phyloP scores from a whole-genome alignment of 2,888 invertebrate species.

The Epicampocera succincta region DNA sequence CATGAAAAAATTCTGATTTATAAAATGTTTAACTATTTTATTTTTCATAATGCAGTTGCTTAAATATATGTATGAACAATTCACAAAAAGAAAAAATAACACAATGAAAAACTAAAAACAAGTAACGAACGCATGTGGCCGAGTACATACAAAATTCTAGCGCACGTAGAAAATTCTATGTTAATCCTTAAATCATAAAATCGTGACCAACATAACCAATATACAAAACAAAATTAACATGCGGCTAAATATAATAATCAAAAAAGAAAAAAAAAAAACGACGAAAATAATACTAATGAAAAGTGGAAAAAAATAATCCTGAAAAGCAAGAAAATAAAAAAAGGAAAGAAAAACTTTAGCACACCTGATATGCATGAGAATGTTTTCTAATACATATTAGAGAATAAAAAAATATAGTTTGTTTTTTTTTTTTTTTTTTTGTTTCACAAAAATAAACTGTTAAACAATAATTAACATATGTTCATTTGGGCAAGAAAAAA shows the following conservation, averaged over 20 bases:
- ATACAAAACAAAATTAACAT: slow-evolving; percentile 56
- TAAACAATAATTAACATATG: slow-evolving; percentile 49
- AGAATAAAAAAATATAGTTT: neutral
- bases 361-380: slow-evolving; percentile 64
- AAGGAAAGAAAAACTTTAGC: slow-evolving; percentile 20
- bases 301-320: slow-evolving; percentile 64
- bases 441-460: slow-evolving; percentile 36
- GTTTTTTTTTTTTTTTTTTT: slow-evolving; percentile 1
- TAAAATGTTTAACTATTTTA: slow-evolving; percentile 32
- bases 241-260: slow-evolving; percentile 15
- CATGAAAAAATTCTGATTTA: slow-evolving; percentile 35
- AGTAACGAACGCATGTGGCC: slow-evolving; percentile 4
- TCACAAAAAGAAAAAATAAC: neutral
- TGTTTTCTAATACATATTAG: slow-evolving; percentile 34
- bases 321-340: slow-evolving; percentile 48
- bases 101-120: slow-evolving; percentile 12
- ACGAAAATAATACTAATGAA: neutral
- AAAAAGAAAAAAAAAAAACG: slow-evolving; percentile 7
- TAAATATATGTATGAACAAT: neutral
- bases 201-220: slow-evolving; percentile 71
- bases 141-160: slow-evolving; percentile 49
- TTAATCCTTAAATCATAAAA: slow-evolving; percentile 71
- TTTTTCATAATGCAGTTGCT: slow-evolving; percentile 13
- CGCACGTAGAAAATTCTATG: slow-evolving; percentile 69
- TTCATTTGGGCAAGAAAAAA: slow-evolving; percentile 2